Evolutionary conservation across 2,113 vertebrate genomes (phyloP).

Genomic region (Rhinopomastus cyanomelas): DNA sequence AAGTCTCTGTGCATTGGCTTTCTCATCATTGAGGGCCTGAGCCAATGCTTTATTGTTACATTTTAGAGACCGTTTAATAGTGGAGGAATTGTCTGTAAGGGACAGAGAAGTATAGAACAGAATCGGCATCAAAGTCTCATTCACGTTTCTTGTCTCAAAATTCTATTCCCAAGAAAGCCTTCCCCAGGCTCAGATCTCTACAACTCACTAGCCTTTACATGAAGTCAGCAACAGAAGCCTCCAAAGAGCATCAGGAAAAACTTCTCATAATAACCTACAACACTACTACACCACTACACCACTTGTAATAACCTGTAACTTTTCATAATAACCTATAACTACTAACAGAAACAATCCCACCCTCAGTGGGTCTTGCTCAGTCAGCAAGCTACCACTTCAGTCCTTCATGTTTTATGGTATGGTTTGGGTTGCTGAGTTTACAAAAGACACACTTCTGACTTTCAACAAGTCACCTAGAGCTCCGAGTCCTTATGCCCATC

Average conservation of each 20-base stretch:
- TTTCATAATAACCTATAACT: not conserved
- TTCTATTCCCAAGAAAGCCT: not conserved
- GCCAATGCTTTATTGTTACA: constrained; percentile 87
- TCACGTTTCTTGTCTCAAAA: not conserved
- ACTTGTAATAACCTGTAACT: not conserved
- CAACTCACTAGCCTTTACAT: not conserved
- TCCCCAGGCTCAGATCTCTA: not conserved
- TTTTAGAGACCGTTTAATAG: constrained; percentile 83
- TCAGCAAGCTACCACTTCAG: not conserved
- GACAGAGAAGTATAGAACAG: not conserved
- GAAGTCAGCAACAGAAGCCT: not conserved
- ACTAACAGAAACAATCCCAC: not conserved
- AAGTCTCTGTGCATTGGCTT: constrained; percentile 70
- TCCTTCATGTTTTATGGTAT: not conserved
- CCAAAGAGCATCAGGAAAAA: not conserved
- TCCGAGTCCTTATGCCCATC: not conserved
- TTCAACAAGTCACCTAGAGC: not conserved
- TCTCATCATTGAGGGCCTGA: constrained; percentile 77
- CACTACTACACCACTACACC: not conserved
- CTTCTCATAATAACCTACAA: not conserved
- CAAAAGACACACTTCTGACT: not conserved
- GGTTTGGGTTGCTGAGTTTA: not conserved
- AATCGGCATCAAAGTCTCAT: not conserved
- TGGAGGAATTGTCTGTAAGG: constrained; percentile 82
- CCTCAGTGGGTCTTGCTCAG: not conserved